Percentiles rank a stretch among this genome's conserved stretches.
phyloP scores from a whole-genome alignment of 2,888 invertebrate genomes.

The Cordilura impudica region DNA sequence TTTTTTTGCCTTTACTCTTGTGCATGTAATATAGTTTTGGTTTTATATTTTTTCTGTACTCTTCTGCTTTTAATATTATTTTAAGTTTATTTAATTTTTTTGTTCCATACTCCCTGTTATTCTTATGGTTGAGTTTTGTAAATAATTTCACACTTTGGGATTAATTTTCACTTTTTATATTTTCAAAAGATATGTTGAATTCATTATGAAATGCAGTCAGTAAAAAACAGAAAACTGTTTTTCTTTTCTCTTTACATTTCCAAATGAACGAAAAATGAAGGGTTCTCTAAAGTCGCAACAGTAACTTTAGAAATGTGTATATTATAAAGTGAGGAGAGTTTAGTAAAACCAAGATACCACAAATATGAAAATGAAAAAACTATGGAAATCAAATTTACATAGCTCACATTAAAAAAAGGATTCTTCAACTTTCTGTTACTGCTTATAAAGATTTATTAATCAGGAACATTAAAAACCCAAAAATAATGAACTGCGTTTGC shows the following conservation, averaged over 20 bases:
- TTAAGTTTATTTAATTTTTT: neutral
- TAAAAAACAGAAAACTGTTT: constrained; percentile 7
- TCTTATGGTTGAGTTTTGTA: constrained; percentile 27
- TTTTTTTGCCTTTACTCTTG: constrained; percentile 11
- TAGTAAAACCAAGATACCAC: neutral
- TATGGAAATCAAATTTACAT: neutral
- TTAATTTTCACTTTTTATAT: constrained; percentile 57
- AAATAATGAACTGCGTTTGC: neutral
- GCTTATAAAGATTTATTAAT: neutral
- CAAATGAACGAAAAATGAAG: constrained; percentile 10
- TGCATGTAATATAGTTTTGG: constrained; percentile 21
- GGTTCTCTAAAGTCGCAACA: neutral
- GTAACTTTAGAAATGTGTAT: neutral
- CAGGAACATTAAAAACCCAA: neutral
- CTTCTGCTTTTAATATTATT: constrained; percentile 19
- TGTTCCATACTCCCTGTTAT: constrained; percentile 2
- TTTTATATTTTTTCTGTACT: neutral
- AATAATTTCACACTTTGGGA: constrained; percentile 57
- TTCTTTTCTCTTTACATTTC: constrained; percentile 28
- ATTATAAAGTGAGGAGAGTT: neutral
- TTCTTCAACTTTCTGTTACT: neutral
- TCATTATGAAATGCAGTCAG: constrained; percentile 23
- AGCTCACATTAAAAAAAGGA: neutral
- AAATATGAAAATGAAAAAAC: neutral
- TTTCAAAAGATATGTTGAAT: constrained; percentile 6